Evolutionary conservation across 2,113 vertebrate genomes (phyloP).

Genomic region (Phycodurus eques): DNA sequence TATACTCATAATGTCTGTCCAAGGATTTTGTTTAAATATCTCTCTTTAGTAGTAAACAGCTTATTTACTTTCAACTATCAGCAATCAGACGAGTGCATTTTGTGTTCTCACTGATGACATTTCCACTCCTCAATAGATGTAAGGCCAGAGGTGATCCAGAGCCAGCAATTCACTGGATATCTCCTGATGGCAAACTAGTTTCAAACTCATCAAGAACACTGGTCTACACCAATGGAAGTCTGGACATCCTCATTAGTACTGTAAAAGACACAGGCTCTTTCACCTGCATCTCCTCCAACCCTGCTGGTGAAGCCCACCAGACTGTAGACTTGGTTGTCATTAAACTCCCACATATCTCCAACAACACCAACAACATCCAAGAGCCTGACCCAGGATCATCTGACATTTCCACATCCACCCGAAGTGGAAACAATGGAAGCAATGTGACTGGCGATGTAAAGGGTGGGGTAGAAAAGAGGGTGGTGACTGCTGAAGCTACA

Average conservation of each 20-base stretch:
- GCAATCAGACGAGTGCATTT: neutral
- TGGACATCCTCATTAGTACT: conserved; percentile 95
- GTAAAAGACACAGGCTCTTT: conserved; percentile 96
- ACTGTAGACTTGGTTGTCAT: conserved; percentile 89
- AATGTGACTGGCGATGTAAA: conserved; percentile 90
- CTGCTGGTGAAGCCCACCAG: conserved; percentile 92
- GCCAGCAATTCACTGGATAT: conserved; percentile 97
- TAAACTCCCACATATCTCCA: conserved; percentile 94
- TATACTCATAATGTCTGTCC: neutral
- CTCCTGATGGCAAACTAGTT: conserved; percentile 93
- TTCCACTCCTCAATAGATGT: conserved; percentile 63
- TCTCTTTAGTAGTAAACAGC: too few species aligned
- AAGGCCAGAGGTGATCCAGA: conserved; percentile 96
- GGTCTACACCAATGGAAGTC: conserved; percentile 89
- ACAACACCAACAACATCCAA: conserved; percentile 96
- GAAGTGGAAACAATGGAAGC: conserved; percentile 87
- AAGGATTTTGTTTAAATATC: too few species aligned
- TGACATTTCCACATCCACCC: conserved; percentile 94
- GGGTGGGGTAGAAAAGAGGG: conserved; percentile 85
- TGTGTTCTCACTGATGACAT: neutral
- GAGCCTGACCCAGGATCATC: conserved; percentile 95
- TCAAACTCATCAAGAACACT: conserved; percentile 89
- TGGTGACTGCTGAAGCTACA: conserved; percentile 92
- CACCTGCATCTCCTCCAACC: conserved; percentile 97
- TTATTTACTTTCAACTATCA: neutral